Conservation (phyloP, 1,140 invertebrate genomes). For the Drosophila kepulauana region DNA sequence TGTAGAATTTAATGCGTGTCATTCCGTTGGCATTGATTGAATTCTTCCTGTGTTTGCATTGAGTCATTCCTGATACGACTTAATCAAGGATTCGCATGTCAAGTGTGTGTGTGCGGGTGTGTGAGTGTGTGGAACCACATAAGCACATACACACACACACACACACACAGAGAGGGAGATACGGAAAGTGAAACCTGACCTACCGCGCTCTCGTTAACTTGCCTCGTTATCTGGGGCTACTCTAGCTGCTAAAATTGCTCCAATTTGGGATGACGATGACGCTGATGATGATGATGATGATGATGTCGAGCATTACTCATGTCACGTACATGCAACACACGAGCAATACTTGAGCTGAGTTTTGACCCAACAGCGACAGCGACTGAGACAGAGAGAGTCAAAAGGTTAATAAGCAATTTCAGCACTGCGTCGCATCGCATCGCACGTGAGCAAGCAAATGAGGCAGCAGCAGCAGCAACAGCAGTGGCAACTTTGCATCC, state of each 20-base stretch:
- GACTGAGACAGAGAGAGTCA: slow-evolving; percentile 11
- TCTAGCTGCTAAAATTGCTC: slow-evolving; percentile 11
- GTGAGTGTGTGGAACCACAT: background rate
- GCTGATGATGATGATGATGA: background rate
- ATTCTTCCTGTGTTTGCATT: background rate
- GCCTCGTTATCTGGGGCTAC: background rate
- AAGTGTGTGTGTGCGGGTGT: background rate
- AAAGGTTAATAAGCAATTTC: slow-evolving; percentile 55
- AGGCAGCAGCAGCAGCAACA: slow-evolving; percentile 10
- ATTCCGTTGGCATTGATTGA: background rate
- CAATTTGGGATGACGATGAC: slow-evolving; percentile 23
- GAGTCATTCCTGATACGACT: background rate
- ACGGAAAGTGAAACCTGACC: slow-evolving; percentile 26
- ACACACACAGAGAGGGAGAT: background rate
- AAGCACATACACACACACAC: background rate
- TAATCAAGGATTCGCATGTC: slow-evolving; percentile 3
- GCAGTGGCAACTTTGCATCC: slow-evolving; percentile 33
- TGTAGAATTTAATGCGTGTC: background rate
- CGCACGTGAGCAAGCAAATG: slow-evolving; percentile 44
- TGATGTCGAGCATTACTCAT: slow-evolving; percentile 33
- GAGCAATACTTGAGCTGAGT: slow-evolving; percentile 25
- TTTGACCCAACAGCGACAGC: slow-evolving; percentile 16
- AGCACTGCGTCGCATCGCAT: slow-evolving; percentile 5
- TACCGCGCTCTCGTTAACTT: slow-evolving; percentile 33
- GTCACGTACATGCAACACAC: slow-evolving; percentile 22